Base-by-base conservation (phyloP, 2,888 invertebrate genomes). In the Venusia cambrica region DNA sequence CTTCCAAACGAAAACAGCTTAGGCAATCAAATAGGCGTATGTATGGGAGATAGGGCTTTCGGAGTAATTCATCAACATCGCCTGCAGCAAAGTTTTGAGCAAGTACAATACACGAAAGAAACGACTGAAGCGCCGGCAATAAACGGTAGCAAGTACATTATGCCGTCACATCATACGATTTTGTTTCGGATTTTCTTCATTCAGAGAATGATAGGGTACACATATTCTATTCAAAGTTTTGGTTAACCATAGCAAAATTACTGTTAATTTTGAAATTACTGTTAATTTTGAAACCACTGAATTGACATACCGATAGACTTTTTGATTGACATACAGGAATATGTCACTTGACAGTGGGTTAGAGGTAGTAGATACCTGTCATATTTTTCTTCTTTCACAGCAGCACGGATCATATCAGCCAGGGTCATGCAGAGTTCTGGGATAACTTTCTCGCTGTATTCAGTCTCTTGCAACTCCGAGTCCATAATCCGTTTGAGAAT, bases 361-460 rank as follows among this genome's bases (percentile, higher is more conserved):
- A n/a, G 29, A 20, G 9, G 13, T 9, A 3, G 36, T 11, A 44
- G 21, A 12, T 54, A 85, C 93, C 93, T 91, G 67, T 93, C 92
- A 67, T 89, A 93, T 42, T 91, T 88, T 60, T 92, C 85, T 63
- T 89, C 90, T 68, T 91, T 91, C 6, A 93, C 84, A 42, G 88
- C 85, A 13, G 80, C 77, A 14, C 90, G 87, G 41, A 93, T 90
- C 22, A 87, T 89, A 41, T 88, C 85, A 0, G 92, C 88, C 40
- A 92, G 83, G 50, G 73, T 87, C 3, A 90, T 81, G 40, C 91
- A 87, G 29, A 89, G 73, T 1, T 90, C 87, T 20, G 90, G 88
- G 25, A 89, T 83, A 5, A 79, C 71, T 25, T 90, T 83, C 50
- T 92, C 92, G 51, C 90, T 92, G 18, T 88, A 88, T 38, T 90